Base-by-base conservation (phyloP, 1,140 invertebrate genomes). In the Mya arenaria region DNA sequence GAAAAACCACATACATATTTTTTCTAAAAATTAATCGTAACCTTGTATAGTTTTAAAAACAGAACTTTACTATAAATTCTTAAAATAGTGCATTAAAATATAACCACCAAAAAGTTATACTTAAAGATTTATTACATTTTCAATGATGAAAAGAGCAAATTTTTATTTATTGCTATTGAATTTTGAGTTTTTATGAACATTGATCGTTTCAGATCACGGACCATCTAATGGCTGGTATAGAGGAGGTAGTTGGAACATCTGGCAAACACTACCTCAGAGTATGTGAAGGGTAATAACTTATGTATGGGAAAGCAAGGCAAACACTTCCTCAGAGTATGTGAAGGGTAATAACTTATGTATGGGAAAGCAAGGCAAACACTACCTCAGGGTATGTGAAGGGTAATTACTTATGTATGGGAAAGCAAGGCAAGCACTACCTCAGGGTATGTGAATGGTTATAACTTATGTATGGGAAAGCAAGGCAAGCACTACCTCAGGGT, bases 221-320 rank as follows among this genome's bases (percentile, higher is more conserved):
- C 93, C 98, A 99, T 92, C 94, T 97, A 85, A 98, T 99, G 97
- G 97, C 97, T 55, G 98, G 97, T 5, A 95, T 99, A 86, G 98
- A 99, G 93, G 98, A 98, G 92, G 96, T 99, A 89, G 93, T 98
- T 60, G 98, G 98, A 83, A 96, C 97, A 93, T 96, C 97, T 92
- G 98, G 98, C 60, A 98, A 98, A 92, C 96, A 98, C 90, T 97
- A 98, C 92, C 95, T 98, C 39, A 94, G 97, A 89, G 97, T 98
- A 93, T 25, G 77, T 69, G n/a, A 44, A 15, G 10, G 37, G 1
- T 39, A 19, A 4, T 23, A 62, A 3, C 17, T 17, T 4, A 28
- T 34, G 15, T 89, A 93, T 98, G 60, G 97, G 97, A 84, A 96
- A 97, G 93, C 96, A 97, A 91, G 97, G 97, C 60, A 98, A 98